phyloP scores from a whole-genome alignment of 2,888 invertebrate genomes.

The Agonopterix subpropinquella region DNA sequence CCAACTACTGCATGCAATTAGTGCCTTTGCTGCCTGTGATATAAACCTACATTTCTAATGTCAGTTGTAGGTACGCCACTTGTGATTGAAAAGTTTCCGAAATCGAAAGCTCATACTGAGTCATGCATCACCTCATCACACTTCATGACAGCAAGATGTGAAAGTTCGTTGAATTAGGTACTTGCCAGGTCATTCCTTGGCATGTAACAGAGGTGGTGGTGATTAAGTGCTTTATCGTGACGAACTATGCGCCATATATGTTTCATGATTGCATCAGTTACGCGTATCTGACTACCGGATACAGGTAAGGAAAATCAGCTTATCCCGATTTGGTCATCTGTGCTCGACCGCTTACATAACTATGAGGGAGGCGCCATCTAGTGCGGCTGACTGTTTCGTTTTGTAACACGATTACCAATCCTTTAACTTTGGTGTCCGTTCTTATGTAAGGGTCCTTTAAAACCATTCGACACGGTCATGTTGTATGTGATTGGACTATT shows the following conservation, averaged over 20 bases:
- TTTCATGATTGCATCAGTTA: conserved; percentile 35
- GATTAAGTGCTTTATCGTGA: not conserved
- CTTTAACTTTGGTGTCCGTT: conserved; percentile 1
- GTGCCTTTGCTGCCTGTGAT: too few species aligned
- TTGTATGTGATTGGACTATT: too few species aligned
- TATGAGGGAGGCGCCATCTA: conserved; percentile 31
- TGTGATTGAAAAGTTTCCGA: not conserved
- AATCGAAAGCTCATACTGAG: not conserved
- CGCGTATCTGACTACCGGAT: conserved; percentile 37
- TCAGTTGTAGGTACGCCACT: too few species aligned
- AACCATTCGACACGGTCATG: not conserved
- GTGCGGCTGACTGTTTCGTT: conserved; percentile 25
- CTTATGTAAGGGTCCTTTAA: not conserved
- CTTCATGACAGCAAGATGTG: not conserved
- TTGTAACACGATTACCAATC: conserved; percentile 23
- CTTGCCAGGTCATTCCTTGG: not conserved
- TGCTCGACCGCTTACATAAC: conserved; percentile 33
- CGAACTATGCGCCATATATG: not conserved
- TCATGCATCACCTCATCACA: not conserved
- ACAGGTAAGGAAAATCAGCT: conserved; percentile 42
- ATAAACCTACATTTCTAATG: too few species aligned
- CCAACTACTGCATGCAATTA: too few species aligned
- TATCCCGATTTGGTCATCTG: conserved; percentile 44
- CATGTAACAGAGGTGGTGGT: not conserved
- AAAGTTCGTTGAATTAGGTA: not conserved